Evolutionary conservation across 2,888 invertebrate genomes (phyloP).

Genomic region (Unio pictorum): DNA sequence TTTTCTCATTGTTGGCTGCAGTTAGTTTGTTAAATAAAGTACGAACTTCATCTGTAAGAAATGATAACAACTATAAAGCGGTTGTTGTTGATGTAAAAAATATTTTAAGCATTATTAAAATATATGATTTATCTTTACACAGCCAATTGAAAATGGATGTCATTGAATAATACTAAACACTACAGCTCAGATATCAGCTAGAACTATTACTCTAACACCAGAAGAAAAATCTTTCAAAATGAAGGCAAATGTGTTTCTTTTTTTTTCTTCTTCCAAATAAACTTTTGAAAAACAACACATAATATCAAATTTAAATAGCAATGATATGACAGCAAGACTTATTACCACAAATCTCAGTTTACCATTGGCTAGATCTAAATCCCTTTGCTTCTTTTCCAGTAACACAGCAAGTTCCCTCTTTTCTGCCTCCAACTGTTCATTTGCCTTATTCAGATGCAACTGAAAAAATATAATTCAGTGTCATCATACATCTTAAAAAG

Average conservation of each 20-base stretch:
- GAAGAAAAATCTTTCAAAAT: not conserved
- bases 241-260: no score
- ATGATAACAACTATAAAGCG: not conserved
- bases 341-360: conserved; percentile 10
- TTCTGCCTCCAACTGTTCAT: conserved; percentile 59
- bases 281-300: no score
- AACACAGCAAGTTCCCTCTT: conserved; percentile 61
- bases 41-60: conserved; percentile 77
- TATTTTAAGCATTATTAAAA: not conserved
- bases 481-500: not conserved
- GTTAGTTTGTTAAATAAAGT: conserved; percentile 83
- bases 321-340: not conserved
- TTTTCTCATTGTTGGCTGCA: conserved; percentile 84
- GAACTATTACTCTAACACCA: not conserved
- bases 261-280: no score
- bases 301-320: no score
- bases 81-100: no score
- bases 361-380: conserved; percentile 67
- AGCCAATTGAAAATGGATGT: not conserved
- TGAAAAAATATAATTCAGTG: conserved; percentile 15
- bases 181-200: not conserved
- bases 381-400: conserved; percentile 61
- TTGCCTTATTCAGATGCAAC: conserved; percentile 51
- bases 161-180: not conserved
- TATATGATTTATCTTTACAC: not conserved